These are phyloP conservation scores for Aphodius sticticus DNA, from an alignment of 2,888 invertebrate genomes.

Conservation along the genomic window DNA sequence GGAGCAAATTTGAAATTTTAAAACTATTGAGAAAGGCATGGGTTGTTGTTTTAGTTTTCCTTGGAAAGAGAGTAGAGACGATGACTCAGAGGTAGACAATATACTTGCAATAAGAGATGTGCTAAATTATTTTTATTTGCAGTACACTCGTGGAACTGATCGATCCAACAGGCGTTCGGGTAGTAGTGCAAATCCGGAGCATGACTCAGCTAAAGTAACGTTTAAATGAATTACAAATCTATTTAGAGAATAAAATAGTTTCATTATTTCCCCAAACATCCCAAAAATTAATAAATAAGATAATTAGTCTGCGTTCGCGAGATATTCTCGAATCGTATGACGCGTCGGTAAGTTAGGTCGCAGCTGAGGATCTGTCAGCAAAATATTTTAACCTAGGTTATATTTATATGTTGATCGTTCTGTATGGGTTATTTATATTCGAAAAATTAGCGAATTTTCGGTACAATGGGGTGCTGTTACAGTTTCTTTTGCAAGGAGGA, in stretches of 20 bases:
- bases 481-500: slow-evolving; percentile 76
- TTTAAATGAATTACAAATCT: too few relatives aligned
- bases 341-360: neutral
- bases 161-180: too few relatives aligned
- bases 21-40: neutral
- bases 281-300: too few relatives aligned
- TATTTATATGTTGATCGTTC: neutral
- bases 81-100: neutral
- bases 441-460: neutral
- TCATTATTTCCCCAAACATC: too few relatives aligned
- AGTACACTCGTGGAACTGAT: neutral
- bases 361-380: neutral
- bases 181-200: too few relatives aligned
- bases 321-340: neutral
- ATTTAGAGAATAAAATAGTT: too few relatives aligned
- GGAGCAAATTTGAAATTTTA: neutral
- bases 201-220: too few relatives aligned
- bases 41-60: neutral
- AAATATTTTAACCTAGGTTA: neutral
- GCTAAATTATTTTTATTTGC: neutral
- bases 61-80: neutral
- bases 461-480: slow-evolving; percentile 73
- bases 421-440: neutral
- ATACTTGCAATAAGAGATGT: neutral
- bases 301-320: too few relatives aligned